Evolutionary conservation across 37 sponge, comb jelly and placozoan species (phyloP), one percentile per base, ranked within the genome.

Genomic region (Ianthella basta): DNA sequence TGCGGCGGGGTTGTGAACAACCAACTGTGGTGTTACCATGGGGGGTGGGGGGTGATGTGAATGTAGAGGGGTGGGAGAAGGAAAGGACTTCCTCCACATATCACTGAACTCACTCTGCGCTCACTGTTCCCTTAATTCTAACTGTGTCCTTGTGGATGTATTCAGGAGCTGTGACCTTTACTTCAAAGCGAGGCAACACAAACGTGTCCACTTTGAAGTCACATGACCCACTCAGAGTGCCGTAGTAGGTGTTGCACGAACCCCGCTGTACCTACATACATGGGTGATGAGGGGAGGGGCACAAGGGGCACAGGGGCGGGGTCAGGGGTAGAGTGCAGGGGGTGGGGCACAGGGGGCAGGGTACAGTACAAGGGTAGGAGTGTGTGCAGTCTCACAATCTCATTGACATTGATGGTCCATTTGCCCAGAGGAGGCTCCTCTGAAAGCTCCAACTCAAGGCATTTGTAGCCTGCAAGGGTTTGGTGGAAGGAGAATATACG

Each of bases 121-220:
- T 37, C 55, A 89, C 85, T n/a, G 29, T 36, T 15, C 82, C 89
- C 36, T 56, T 34, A 33, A 89, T 89, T 57, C 8, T 5, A 4
- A 70, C 65, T 0, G 80, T 82, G 25, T 57, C 75, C 59, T 77
- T 85, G 15, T 61, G 41, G 30, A 90, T 37, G 66, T 80, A 82
- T 27, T 66, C 50, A 33, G 91, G 91, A 13, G 60, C 84, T 23
- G 56, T 65, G 25, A 91, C 69, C 18, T 33, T 72, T 25, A 91
- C 91, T 57, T 87, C 84, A 87, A 91, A 91, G 74, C 61, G 79
- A 15, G 91, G 91, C 19, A 91, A 60, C n/a, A n/a, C 64, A 61
- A 61, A 61, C 64, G n/a, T 33, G 13, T 73, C 37, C 27, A 39
- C 37, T 38, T 38, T 39, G 64, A 61, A 61, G 64, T 61, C n/a